phyloP scores from a whole-genome alignment of 2,888 invertebrate genomes.

The Cybosia mesomella region DNA sequence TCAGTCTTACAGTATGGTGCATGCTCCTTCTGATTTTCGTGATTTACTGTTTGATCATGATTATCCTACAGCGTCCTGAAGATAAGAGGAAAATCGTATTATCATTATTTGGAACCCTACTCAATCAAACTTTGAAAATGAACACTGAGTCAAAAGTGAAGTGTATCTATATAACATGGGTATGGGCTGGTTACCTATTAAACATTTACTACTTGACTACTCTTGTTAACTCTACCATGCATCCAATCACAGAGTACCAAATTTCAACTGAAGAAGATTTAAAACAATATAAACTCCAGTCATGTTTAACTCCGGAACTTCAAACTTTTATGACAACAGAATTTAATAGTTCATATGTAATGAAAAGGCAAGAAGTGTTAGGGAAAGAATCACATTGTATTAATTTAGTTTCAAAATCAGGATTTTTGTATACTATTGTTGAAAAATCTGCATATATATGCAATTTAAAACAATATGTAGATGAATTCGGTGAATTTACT shows the following conservation, averaged over 20 bases:
- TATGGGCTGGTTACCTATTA: constrained; percentile 57
- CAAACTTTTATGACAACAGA: neutral
- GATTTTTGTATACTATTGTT: neutral
- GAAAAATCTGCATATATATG: neutral
- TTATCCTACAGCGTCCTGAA: constrained; percentile 15
- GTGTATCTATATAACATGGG: constrained; percentile 58
- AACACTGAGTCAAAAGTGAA: constrained; percentile 14
- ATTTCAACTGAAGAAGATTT: constrained; percentile 23
- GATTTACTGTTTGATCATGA: constrained; percentile 11
- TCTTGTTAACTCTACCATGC: constrained; percentile 50
- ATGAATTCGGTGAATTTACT: neutral
- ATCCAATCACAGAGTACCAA: constrained; percentile 41
- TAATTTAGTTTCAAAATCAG: neutral
- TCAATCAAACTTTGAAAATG: constrained; percentile 23
- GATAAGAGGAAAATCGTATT: constrained; percentile 23
- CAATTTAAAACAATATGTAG: neutral
- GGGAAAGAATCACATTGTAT: neutral
- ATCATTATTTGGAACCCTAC: constrained; percentile 22
- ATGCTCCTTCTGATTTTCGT: constrained; percentile 20
- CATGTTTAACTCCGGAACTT: constrained; percentile 14
- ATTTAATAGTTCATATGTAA: neutral
- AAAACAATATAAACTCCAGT: constrained; percentile 8
- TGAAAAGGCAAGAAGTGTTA: neutral
- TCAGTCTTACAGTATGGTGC: constrained; percentile 31
- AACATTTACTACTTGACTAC: constrained; percentile 50